phyloP scores from a whole-genome alignment of 2,113 vertebrate genomes.

The Mesitornis unicolor region DNA sequence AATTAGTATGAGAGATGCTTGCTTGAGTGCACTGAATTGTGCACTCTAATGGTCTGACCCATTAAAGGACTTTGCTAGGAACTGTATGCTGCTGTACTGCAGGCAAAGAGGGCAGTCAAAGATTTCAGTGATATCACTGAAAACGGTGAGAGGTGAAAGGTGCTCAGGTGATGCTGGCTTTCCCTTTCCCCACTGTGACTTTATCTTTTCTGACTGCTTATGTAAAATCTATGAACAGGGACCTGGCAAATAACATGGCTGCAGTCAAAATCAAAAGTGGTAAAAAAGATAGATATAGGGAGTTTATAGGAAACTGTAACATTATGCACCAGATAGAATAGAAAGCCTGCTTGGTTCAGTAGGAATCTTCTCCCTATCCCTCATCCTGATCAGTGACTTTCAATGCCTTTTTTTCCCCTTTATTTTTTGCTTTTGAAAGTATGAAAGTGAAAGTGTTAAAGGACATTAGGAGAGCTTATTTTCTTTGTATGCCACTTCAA shows the following conservation, averaged over 20 bases:
- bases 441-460: not conserved
- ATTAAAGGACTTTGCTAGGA: not conserved
- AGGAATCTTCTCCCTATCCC: not conserved
- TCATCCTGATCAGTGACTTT: not conserved
- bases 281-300: not conserved
- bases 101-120: slow-evolving; percentile 18
- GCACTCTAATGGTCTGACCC: slow-evolving; percentile 21
- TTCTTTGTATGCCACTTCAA: not conserved
- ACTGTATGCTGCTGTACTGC: not conserved
- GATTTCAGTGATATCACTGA: not conserved
- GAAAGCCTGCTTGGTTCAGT: not conserved
- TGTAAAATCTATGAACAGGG: not conserved
- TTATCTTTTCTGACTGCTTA: not conserved
- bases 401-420: rapidly evolving
- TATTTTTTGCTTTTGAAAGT: not conserved
- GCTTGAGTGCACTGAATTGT: slow-evolving; percentile 15
- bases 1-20: slow-evolving; percentile 56
- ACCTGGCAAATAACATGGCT: not conserved
- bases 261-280: not conserved
- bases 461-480: not conserved
- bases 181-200: not conserved
- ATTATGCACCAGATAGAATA: not conserved
- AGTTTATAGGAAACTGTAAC: not conserved
- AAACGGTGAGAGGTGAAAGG: slow-evolving; percentile 10
- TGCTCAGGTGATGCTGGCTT: not conserved